Evolutionary conservation across 2,888 invertebrate genomes (phyloP), one percentile per base, ranked within the genome.

Genomic region (Drosophila borborema): DNA sequence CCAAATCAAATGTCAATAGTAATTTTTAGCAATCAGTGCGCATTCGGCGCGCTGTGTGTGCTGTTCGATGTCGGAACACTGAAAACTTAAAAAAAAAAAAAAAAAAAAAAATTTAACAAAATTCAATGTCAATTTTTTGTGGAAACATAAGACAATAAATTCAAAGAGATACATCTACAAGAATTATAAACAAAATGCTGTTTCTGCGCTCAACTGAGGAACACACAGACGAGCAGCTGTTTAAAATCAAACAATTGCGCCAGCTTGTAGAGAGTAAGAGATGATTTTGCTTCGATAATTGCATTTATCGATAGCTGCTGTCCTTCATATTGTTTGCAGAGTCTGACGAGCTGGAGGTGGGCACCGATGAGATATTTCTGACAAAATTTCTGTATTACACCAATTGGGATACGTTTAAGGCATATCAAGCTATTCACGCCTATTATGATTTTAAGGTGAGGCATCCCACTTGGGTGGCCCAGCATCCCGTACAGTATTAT

Each of bases 361-460:
- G 92, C 12, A 89, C 85, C 1, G 92, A 92, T 61, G 90, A 92
- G 40, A 72, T 81, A 23, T 71, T 92, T 14, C 73, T 92, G 28
- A 87, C 91, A 7, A 92, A 92, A 65, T 92, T 91, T 48, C 76
- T 92, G 4, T 58, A 81, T 58, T 84, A 73, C 56, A 61, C 81
- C 16, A 75, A 77, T n/a, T 92, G 92, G 92, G 81, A 92, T 51
- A 89, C 91, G 1, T 68, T 77, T 3, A 77, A 73, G 36, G 91
- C 92, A 23, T 91, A 73, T 60, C 84, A 85, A 12, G 82, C 83
- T 2, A 85, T 92, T 49, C 82, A 85, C 18, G 80, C 79, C 20
- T 92, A 92, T 64, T 92, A 92, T 49, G 90, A 91, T 31, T 92
- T 92, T 18, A 92, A 92, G 70, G 66, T 72, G 0, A 78, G 82